These are phyloP conservation scores for Lepidurus arcticus DNA, from an alignment of 1,140 invertebrate genomes.

Conservation along the genomic window DNA sequence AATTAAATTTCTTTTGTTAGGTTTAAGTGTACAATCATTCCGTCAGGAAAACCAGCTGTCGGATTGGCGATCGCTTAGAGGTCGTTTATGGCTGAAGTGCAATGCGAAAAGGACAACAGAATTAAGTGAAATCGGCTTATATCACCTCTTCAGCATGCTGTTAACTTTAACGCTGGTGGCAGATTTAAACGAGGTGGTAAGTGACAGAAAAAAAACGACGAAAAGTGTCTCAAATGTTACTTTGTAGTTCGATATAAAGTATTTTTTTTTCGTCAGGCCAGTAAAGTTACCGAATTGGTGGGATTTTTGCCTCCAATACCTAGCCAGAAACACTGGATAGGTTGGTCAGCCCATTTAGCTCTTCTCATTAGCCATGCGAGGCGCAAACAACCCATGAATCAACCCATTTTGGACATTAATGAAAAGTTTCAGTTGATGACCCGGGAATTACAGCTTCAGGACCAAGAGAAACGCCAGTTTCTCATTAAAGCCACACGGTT, in stretches of 20 bases:
- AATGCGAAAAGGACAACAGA: not conserved
- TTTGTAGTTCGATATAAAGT: not conserved
- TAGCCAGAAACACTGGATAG: not conserved
- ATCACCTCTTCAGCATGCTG: not conserved
- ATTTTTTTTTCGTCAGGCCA: not conserved
- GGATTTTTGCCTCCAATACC: not conserved
- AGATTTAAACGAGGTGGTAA: not conserved
- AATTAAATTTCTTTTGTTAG: not conserved
- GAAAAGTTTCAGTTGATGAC: not conserved
- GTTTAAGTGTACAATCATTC: not conserved
- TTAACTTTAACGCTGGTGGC: conserved; percentile 3
- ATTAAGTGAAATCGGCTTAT: not conserved
- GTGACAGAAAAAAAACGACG: not conserved
- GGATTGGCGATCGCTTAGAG: not conserved
- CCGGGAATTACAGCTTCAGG: not conserved
- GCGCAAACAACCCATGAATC: not conserved
- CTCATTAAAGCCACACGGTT: not conserved
- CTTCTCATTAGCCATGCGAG: not conserved
- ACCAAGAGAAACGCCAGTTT: not conserved
- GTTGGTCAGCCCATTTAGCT: not conserved
- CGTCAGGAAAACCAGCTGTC: not conserved
- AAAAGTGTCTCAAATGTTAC: no score
- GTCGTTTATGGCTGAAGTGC: conserved; percentile 2
- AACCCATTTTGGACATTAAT: not conserved
- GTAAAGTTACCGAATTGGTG: not conserved